Conservation (phyloP, 2,113 vertebrate genomes). For the Tachysurus fulvidraco region DNA sequence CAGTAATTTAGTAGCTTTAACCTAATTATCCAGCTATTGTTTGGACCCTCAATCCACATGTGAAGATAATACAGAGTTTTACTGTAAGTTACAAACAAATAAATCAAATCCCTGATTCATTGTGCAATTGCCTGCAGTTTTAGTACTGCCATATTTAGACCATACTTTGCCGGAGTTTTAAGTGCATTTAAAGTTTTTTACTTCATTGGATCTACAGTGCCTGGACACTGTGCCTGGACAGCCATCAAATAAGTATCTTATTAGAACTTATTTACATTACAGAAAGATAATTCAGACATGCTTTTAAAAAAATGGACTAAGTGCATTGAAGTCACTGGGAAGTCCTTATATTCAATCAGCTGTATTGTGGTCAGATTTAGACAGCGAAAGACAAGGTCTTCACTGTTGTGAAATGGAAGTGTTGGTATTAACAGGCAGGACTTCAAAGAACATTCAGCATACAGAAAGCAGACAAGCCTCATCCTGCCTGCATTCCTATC, state of each 20-base stretch:
- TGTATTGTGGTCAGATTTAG: conserved; percentile 12
- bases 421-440: conserved; percentile 47
- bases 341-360: conserved; percentile 6
- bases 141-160: background rate
- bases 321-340: background rate
- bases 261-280: conserved; percentile 19
- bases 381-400: background rate
- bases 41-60: background rate
- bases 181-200: background rate
- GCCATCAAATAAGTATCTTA: background rate
- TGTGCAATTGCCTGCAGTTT: conserved; percentile 3
- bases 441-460: conserved; percentile 17
- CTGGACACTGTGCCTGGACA: too few species aligned
- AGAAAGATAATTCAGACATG: background rate
- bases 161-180: background rate
- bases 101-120: background rate
- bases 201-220: background rate
- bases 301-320: conserved; percentile 3
- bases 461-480: conserved; percentile 50
- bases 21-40: conserved; percentile 28
- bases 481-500: conserved; percentile 72
- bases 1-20: background rate
- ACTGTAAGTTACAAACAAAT: conserved; percentile 21
- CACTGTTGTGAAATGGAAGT: conserved; percentile 14
- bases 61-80: conserved; percentile 30